Base-by-base conservation (phyloP, 2,113 vertebrate species). In the Muntiacus reevesi region DNA sequence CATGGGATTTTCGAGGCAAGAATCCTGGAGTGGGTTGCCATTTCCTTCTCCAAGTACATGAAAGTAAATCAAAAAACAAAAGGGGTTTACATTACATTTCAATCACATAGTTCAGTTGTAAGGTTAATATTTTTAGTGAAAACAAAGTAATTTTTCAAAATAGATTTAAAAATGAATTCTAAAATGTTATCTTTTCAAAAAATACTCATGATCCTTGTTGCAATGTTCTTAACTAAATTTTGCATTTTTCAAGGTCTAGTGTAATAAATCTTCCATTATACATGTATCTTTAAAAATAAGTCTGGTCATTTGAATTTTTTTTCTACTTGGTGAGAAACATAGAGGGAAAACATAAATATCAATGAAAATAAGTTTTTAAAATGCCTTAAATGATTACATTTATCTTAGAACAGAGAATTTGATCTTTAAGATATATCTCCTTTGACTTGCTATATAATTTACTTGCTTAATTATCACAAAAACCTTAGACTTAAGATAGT, bases 1-100 rank as follows among this genome's bases (percentile, higher is more conserved):
- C 67, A 23, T 23, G n/a, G 67, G 67, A 12, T 71, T 71, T 40
- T 71, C 5, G 0, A 71, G 67, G 67, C 67, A 71, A 71, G 67
- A 71, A 36, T 36, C 19, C 67, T 71, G 67, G 64, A 71, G 19
- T 71, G 19, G 67, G n/a, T 71, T 71, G 67, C 67, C n/a, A 71
- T 71, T 71, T 71, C n/a, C 67, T 71, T 71, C n/a, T 71, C 67
- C n/a, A 71, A 94, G 25, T 47, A 50, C 4, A 78, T 25, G 2
- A 67, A 97, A 94, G 57, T 43, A 97, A 83, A 81, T 83, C 36
- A 47, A 91, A 95, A 97, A 78, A 40, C 81, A 91, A 93, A 91
- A 45, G 11, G 52, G 47, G 8, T 59, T 81, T 94, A 50, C 16
- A 4, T 84, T 94, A 67, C 14, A 95, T 14, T 95, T 52, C 16